Conservation (phyloP, 2,113 vertebrate genomes). For the Crocuta crocuta region DNA sequence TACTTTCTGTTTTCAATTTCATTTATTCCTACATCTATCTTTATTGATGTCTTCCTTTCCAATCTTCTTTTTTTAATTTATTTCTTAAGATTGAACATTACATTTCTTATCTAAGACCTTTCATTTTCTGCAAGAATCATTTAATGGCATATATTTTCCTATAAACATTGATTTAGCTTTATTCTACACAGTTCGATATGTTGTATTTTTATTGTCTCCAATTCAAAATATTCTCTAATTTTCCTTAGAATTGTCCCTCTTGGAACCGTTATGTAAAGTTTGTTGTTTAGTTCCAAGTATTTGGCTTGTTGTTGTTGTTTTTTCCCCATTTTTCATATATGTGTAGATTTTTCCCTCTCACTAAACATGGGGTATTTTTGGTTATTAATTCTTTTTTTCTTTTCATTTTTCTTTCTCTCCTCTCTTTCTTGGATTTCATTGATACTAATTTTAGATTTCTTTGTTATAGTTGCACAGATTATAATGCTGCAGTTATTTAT, state of each 20-base stretch:
- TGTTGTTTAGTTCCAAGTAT: not conserved
- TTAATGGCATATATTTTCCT: not conserved
- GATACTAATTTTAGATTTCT: not conserved
- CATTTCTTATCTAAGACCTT: not conserved
- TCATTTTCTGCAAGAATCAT: not conserved
- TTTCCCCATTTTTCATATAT: too few species aligned
- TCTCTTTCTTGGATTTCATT: not conserved
- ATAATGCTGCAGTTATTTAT: not conserved
- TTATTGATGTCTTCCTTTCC: not conserved
- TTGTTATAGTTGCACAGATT: not conserved
- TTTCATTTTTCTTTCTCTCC: not conserved
- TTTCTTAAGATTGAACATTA: not conserved
- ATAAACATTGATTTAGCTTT: not conserved
- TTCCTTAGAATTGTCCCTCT: not conserved
- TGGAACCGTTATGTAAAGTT: not conserved
- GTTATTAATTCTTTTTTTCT: not conserved
- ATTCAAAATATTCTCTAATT: not conserved
- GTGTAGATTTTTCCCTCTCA: too few species aligned
- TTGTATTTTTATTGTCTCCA: not conserved
- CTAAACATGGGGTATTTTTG: not conserved
- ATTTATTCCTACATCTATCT: not conserved
- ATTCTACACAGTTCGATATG: not conserved
- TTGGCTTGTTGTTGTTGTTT: too few species aligned
- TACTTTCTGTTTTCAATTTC: not conserved
- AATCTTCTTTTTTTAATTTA: not conserved